Conservation (phyloP, 2,888 invertebrate genomes). For the Erebia ligea region DNA sequence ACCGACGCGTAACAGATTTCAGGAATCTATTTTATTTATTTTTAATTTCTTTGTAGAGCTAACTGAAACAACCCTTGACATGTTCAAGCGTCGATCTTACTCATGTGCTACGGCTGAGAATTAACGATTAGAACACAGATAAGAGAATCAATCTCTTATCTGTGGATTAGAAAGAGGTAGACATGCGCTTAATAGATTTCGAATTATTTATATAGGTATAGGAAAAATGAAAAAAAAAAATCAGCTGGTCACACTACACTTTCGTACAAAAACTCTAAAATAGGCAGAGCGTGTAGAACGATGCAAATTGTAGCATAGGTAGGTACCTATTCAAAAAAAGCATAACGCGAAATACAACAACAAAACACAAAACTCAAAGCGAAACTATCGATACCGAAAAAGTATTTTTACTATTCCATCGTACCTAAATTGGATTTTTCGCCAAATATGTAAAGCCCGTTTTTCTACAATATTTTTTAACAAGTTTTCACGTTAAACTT, state of each 20-base stretch:
- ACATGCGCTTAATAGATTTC: too few species aligned
- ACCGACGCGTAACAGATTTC: too few species aligned
- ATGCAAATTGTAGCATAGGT: background rate
- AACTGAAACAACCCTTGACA: too few species aligned
- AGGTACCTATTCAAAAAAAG: background rate
- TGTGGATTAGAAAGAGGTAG: too few species aligned
- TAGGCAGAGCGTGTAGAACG: background rate
- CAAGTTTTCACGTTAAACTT: too few species aligned
- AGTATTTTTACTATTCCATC: constrained; percentile 8
- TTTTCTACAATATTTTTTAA: background rate
- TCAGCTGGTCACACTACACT: background rate
- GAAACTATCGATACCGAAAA: background rate
- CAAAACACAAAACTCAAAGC: constrained; percentile 5
- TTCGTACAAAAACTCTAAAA: background rate
- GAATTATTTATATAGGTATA: too few species aligned
- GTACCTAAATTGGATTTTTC: constrained; percentile 12
- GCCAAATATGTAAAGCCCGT: background rate
- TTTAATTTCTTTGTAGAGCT: too few species aligned
- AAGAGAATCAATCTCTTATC: too few species aligned
- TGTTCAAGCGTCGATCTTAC: too few species aligned
- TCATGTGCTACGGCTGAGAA: too few species aligned
- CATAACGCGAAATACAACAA: background rate
- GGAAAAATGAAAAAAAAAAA: background rate
- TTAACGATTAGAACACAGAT: too few species aligned
- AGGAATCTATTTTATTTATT: too few species aligned